Percentiles rank a stretch among this genome's conserved stretches.
phyloP scores from a whole-genome alignment of 2,888 invertebrate species.

The Halictus ligatus region DNA sequence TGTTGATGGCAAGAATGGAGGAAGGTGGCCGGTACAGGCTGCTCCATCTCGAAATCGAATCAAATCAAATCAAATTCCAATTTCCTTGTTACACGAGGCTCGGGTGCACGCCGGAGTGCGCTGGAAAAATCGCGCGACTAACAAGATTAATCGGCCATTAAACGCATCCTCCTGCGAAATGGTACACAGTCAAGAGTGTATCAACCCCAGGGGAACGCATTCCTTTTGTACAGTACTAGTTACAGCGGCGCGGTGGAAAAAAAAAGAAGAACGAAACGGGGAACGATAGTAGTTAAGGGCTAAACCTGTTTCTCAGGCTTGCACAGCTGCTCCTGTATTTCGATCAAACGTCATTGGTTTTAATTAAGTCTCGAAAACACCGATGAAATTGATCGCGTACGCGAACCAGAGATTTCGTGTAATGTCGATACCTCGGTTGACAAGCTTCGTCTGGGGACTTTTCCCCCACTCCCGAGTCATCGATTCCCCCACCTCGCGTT shows the following conservation, averaged over 20 bases:
- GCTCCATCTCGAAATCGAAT: slow-evolving; percentile 13
- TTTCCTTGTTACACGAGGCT: slow-evolving; percentile 26
- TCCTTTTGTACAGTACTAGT: slow-evolving; percentile 58
- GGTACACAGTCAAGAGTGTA: slow-evolving; percentile 56
- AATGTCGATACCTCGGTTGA: slow-evolving; percentile 1
- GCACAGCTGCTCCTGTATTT: slow-evolving; percentile 53
- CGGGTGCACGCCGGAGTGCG: background rate
- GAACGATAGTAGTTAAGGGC: slow-evolving; percentile 60
- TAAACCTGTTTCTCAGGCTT: slow-evolving; percentile 56
- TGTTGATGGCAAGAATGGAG: background rate
- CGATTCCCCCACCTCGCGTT: background rate
- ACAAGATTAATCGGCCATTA: slow-evolving; percentile 55
- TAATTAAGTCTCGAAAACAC: slow-evolving; percentile 55
- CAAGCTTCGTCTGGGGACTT: background rate
- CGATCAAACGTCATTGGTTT: slow-evolving; percentile 57
- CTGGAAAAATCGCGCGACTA: slow-evolving; percentile 22
- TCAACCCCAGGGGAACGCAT: slow-evolving; percentile 49
- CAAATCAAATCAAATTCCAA: slow-evolving; percentile 35
- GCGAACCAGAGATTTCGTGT: slow-evolving; percentile 9
- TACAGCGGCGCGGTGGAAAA: slow-evolving; percentile 34
- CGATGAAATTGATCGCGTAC: slow-evolving; percentile 40
- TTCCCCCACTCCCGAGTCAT: background rate
- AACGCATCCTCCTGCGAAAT: slow-evolving; percentile 51
- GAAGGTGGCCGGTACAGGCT: background rate
- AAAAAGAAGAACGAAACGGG: slow-evolving; percentile 27